These are phyloP conservation scores for Strix aluco DNA, from an alignment of 2,113 vertebrate genomes.

Conservation along the genomic window DNA sequence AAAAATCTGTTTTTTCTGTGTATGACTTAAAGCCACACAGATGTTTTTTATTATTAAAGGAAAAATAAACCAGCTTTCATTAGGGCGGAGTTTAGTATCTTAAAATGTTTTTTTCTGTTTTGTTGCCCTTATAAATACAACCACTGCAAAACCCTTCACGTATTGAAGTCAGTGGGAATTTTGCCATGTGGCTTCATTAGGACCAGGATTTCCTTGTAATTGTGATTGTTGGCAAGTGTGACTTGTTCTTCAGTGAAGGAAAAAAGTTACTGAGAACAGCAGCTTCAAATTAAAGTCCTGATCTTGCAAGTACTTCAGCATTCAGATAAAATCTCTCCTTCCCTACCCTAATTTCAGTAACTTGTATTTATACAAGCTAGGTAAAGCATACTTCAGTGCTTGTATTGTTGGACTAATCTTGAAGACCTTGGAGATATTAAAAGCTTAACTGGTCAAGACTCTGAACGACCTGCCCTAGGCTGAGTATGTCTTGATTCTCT, in stretches of 20 bases:
- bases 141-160: neutral
- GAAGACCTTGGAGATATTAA: neutral
- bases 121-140: neutral
- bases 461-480: neutral
- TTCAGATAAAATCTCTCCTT: neutral
- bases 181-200: neutral
- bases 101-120: neutral
- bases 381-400: neutral
- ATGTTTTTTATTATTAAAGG: neutral
- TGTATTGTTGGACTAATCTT: neutral
- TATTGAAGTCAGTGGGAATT: slow-evolving; percentile 11
- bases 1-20: neutral
- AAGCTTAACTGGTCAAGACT: neutral
- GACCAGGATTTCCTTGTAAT: slow-evolving; percentile 27
- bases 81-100: neutral
- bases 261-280: neutral
- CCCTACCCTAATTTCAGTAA: neutral
- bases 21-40: neutral
- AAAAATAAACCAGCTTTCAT: neutral
- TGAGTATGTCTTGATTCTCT: neutral
- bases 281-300: neutral
- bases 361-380: neutral
- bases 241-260: neutral
- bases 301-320: neutral
- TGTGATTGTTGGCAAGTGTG: neutral